phyloP scores from a whole-genome alignment of 2,888 invertebrate genomes.

The Andrena fulva region DNA sequence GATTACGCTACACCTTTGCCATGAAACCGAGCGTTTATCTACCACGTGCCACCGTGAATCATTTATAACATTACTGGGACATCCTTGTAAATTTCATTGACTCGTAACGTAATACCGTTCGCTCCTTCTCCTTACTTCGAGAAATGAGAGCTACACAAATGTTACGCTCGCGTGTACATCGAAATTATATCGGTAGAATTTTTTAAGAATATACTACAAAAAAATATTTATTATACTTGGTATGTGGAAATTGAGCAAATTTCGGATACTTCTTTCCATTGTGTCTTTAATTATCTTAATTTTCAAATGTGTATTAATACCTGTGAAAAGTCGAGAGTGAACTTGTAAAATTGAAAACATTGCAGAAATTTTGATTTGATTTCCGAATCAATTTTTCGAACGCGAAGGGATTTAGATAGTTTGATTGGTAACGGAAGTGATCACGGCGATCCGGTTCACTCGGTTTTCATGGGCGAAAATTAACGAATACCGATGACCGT shows the following conservation, averaged over 20 bases:
- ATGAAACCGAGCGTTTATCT: conserved; percentile 1
- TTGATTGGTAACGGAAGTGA: not conserved
- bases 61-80: not conserved
- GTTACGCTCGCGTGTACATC: not conserved
- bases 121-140: not conserved
- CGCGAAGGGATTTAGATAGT: conserved; percentile 11
- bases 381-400: not conserved
- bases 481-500: not conserved
- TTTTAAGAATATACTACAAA: not conserved
- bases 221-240: not conserved
- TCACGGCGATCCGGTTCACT: conserved; percentile 1
- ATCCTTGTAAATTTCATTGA: not conserved
- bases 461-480: not conserved
- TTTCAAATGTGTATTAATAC: too few species aligned
- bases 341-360: too few species aligned
- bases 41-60: not conserved
- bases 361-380: not conserved
- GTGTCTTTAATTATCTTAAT: not conserved
- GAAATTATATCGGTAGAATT: not conserved
- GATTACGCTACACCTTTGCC: conserved; percentile 2
- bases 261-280: not conserved
- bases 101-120: not conserved
- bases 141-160: too few species aligned
- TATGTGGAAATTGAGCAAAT: not conserved
- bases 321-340: too few species aligned